Evolutionary conservation across 2,888 invertebrate genomes (phyloP).

Genomic region (Ophraella communa): DNA sequence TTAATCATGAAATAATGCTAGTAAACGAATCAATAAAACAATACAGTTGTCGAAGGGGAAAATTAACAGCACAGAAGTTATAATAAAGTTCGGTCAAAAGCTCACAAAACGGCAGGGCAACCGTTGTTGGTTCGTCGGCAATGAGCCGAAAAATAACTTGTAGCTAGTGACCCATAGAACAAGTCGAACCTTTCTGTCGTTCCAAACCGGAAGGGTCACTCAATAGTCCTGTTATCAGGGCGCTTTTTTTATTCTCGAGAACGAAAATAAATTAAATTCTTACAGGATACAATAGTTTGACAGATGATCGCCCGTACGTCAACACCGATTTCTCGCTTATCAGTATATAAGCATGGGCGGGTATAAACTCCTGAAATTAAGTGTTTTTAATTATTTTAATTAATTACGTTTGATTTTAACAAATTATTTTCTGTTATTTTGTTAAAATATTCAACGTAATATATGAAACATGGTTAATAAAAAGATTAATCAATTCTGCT

Average conservation of each 20-base stretch:
- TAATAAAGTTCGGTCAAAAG: conserved; percentile 23
- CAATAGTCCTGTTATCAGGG: conserved; percentile 49
- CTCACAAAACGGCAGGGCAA: conserved; percentile 6
- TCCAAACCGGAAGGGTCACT: conserved; percentile 45
- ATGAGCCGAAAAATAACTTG: conserved; percentile 47
- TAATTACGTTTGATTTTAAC: too few relatives aligned
- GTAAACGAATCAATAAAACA: conserved; percentile 19
- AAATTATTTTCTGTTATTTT: too few relatives aligned
- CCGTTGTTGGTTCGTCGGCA: conserved; percentile 31
- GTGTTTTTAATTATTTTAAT: too few relatives aligned
- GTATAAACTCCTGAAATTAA: too few relatives aligned
- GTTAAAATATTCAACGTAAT: too few relatives aligned
- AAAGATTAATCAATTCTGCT: too few relatives aligned
- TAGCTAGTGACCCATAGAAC: conserved; percentile 44
- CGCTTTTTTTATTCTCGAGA: conserved; percentile 43
- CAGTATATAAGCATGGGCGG: too few relatives aligned
- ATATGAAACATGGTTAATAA: too few relatives aligned
- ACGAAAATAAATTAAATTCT: conserved; percentile 52
- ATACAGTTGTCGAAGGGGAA: conserved; percentile 22
- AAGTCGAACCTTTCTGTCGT: conserved; percentile 42
- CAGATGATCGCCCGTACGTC: conserved; percentile 45
- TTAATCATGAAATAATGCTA: conserved; percentile 15
- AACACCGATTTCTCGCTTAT: conserved; percentile 42
- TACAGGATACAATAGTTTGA: conserved; percentile 49
- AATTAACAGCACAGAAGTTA: conserved; percentile 22